Percentiles rank a stretch among this genome's conserved stretches.
phyloP scores from a whole-genome alignment of 2,797 vertebrate genomes.

The Rhyacichthys aspro region DNA sequence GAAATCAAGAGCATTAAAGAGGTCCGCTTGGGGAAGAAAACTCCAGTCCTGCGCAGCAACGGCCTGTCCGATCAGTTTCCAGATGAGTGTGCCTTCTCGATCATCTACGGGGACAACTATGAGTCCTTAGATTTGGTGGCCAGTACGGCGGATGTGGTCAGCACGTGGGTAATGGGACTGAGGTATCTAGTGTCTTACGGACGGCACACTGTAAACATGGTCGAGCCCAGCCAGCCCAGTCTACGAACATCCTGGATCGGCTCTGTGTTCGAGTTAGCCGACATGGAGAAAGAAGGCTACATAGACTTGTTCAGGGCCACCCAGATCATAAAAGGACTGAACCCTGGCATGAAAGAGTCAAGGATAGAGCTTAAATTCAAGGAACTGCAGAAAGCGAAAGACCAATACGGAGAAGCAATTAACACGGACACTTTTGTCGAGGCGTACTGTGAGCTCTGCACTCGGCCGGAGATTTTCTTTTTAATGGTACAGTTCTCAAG shows the following conservation, averaged over 20 bases:
- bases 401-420: slow-evolving; percentile 82
- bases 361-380: slow-evolving; percentile 93
- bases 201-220: slow-evolving; percentile 84
- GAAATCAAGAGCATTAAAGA: slow-evolving; percentile 94
- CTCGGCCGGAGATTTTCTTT: slow-evolving; percentile 92
- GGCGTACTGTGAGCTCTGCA: slow-evolving; percentile 91
- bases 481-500: slow-evolving; percentile 93
- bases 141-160: slow-evolving; percentile 89
- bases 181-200: slow-evolving; percentile 92
- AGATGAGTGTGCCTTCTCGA: slow-evolving; percentile 92
- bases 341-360: slow-evolving; percentile 91
- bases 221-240: slow-evolving; percentile 84
- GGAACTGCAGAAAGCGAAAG: slow-evolving; percentile 89
- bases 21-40: slow-evolving; percentile 92
- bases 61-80: slow-evolving; percentile 93
- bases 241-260: slow-evolving; percentile 91
- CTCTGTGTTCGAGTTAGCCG: slow-evolving; percentile 87
- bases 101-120: slow-evolving; percentile 94
- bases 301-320: slow-evolving; percentile 87
- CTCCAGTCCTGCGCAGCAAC: slow-evolving; percentile 89
- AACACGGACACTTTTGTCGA: slow-evolving; percentile 88
- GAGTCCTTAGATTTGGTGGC: slow-evolving; percentile 93
- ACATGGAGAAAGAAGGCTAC: slow-evolving; percentile 84
- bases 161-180: slow-evolving; percentile 93
- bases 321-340: slow-evolving; percentile 90